phyloP scores from a whole-genome alignment of 1,140 invertebrate species.

The Ceratoteleas bidentatus region DNA sequence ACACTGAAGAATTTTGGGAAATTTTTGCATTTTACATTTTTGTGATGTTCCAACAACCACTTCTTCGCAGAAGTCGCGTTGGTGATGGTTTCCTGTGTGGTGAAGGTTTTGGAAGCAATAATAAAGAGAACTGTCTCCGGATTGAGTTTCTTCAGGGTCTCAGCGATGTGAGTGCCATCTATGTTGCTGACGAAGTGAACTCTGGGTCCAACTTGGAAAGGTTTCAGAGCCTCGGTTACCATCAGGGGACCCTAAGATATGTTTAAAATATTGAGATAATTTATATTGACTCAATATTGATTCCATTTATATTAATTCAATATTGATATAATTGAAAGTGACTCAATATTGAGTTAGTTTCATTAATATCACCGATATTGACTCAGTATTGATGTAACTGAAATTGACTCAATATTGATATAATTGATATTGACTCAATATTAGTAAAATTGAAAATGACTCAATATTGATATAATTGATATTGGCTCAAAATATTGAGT shows the following conservation, averaged over 20 bases:
- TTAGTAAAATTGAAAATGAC: too few relatives aligned
- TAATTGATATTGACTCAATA: too few relatives aligned
- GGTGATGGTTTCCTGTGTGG: slow-evolving; percentile 99
- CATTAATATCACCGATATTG: too few relatives aligned
- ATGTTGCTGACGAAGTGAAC: slow-evolving; percentile 99
- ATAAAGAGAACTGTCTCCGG: slow-evolving; percentile 98
- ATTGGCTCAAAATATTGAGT: too few relatives aligned
- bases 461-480: too few relatives aligned
- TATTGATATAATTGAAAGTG: too few relatives aligned
- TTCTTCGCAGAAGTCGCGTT: slow-evolving; percentile 98
- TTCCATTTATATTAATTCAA: too few relatives aligned
- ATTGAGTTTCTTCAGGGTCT: slow-evolving; percentile 94
- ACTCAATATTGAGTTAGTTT: too few relatives aligned
- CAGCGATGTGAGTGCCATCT: slow-evolving; percentile 98
- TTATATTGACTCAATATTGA: too few relatives aligned
- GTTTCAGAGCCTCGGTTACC: slow-evolving; percentile 98
- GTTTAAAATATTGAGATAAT: background rate
- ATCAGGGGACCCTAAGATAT: slow-evolving; percentile 93
- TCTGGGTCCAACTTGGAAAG: slow-evolving; percentile 92
- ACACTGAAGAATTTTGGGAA: too few relatives aligned
- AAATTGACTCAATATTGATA: too few relatives aligned
- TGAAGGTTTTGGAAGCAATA: slow-evolving; percentile 99
- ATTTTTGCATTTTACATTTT: slow-evolving; percentile 88
- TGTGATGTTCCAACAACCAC: slow-evolving; percentile 94
- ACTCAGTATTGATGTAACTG: too few relatives aligned